These are phyloP conservation scores for Mya arenaria DNA, from an alignment of 1,140 invertebrate species.

Conservation along the genomic window DNA sequence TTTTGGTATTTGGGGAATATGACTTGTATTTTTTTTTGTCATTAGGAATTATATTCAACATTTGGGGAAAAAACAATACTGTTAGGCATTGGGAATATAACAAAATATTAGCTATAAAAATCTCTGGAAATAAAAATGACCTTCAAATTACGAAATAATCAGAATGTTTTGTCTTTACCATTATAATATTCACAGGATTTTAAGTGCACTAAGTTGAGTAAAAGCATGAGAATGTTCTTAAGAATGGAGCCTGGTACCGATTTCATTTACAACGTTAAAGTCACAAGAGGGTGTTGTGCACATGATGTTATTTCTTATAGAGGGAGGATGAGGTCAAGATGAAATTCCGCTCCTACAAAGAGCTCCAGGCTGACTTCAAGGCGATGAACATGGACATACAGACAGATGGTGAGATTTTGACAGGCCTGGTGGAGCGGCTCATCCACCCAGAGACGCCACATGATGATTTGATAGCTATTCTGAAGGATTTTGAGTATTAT, in stretches of 20 bases:
- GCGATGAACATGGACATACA: constrained; percentile 85
- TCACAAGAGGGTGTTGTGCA: neutral
- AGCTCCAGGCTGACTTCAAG: constrained; percentile 86
- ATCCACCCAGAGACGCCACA: constrained; percentile 72
- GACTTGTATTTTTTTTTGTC: too few species aligned
- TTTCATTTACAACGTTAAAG: neutral
- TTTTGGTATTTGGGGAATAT: too few species aligned
- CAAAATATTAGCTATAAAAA: neutral
- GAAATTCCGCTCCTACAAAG: constrained; percentile 85
- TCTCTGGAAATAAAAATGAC: neutral
- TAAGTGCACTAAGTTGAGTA: neutral
- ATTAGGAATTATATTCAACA: too few species aligned
- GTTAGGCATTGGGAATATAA: too few species aligned
- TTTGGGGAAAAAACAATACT: too few species aligned
- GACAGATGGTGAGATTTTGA: constrained; percentile 86
- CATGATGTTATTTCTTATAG: constrained; percentile 48
- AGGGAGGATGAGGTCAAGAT: constrained; percentile 68
- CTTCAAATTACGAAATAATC: neutral
- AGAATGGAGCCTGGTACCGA: neutral
- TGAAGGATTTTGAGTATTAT: constrained; percentile 88
- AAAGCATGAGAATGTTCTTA: too few species aligned
- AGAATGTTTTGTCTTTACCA: neutral
- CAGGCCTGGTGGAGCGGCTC: constrained; percentile 84
- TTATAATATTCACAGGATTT: neutral
- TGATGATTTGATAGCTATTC: constrained; percentile 82